Base-by-base conservation (phyloP, 2,888 invertebrate species). In the Bimastos eiseni region DNA sequence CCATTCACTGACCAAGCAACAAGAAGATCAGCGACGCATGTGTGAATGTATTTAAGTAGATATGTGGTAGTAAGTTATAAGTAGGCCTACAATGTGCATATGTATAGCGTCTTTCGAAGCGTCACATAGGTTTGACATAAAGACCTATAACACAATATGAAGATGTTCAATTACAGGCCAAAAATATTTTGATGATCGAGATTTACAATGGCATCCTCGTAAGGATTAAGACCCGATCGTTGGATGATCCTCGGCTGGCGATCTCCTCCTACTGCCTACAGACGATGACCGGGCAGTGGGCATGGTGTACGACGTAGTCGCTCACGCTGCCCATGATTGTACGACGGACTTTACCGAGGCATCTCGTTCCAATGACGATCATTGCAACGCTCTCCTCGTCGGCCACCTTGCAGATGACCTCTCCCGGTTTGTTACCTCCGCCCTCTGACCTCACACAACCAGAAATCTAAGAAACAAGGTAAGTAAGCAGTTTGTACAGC, bases 301-400 rank as follows among this genome's bases (percentile, higher is more conserved):
- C 91, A 89, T 92, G 93, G 90, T 93, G 93, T n/a, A 93, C 93
- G 30, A 93, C 93, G 89, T 91, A 93, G 91, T 93, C 93, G 90
- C 92, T 92, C 89, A 93, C 92, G 89, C 92, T 92, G 83, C 93
- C 93, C 92, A 92, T 90, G 88, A 93, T 92, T 89, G 93, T 92
- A 21, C 93, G 91, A 11, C 92, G 91, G 37, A 93, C 91, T 89
- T 93, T 92, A 89, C 92, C 92, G 86, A 92, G 91, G 33, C 92
- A 92, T n/a, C 92, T 89, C 83, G 92, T 92, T 11, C 93, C 93
- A 91, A 93, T 91, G 30, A 93, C 92, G 90, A 93, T 91, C 92
- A 92, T 92, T 21, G 92, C 90, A 36, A 92, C 92, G 36, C 91
- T 91, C 91, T 92, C 92, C 86, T 92, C 92, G 36, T 91, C 91